Conservation (phyloP, 2,797 vertebrate species). For the Pogoniulus pusillus region DNA sequence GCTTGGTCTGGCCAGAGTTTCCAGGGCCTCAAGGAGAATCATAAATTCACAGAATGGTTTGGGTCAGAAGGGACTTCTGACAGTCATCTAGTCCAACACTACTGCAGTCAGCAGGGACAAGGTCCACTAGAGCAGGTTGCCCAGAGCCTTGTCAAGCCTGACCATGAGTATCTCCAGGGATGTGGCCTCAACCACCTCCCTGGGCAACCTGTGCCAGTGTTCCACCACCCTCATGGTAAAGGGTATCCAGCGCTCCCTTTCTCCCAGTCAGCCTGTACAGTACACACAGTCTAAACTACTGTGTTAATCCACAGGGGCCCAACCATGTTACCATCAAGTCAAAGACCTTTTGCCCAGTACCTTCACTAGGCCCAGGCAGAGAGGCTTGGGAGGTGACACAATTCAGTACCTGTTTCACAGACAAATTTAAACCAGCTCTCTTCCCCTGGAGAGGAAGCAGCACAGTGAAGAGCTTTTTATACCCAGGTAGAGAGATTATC, state of each 20-base stretch:
- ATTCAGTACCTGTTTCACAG: background rate
- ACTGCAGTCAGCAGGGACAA: too few species aligned
- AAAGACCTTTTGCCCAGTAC: background rate
- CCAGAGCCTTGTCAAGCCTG: too few species aligned
- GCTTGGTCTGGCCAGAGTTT: background rate
- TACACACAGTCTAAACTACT: background rate
- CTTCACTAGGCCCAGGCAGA: background rate
- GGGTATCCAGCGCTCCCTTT: background rate
- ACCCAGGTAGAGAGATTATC: constrained; percentile 38
- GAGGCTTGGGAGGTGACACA: background rate
- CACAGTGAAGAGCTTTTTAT: background rate
- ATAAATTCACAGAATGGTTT: background rate
- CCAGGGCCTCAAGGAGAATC: background rate
- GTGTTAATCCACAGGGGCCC: background rate
- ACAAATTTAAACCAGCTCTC: constrained; percentile 6
- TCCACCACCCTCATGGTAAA: too few species aligned
- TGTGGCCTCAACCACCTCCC: too few species aligned
- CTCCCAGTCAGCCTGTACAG: background rate
- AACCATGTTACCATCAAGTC: background rate
- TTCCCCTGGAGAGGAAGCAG: background rate
- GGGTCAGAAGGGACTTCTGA: too few species aligned
- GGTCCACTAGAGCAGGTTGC: too few species aligned
- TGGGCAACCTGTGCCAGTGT: too few species aligned
- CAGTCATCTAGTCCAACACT: too few species aligned
- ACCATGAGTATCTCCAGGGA: too few species aligned